Base-by-base conservation (phyloP, 1,140 invertebrate species). In the Popillia japonica region DNA sequence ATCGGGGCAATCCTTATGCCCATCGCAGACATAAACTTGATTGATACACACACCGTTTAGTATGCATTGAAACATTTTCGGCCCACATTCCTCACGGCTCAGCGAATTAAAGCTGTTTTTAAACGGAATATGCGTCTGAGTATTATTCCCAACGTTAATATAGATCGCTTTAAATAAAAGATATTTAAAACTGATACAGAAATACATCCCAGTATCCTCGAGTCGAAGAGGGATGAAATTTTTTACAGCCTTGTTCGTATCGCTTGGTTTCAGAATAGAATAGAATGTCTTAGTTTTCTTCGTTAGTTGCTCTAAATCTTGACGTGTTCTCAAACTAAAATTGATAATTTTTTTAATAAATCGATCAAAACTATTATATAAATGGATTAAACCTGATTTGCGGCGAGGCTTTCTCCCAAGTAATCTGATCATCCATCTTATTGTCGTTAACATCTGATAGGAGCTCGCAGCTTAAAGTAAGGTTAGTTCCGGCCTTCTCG, bases 21-120 rank as follows among this genome's bases (percentile, higher is more conserved):
- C 91, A 84, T 94, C 92, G 85, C 93, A 94, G 4, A 90, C 87
- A 85, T 90, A 93, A 77, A 88, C 87, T n/a, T 85, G 83, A 59
- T 87, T 87, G 48, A 93, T 92, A 84, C 92, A 93, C 44, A 87
- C 83, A 4, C 88, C 89, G 78, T 81, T 83, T 3, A 81, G 77
- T n/a, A 78, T 61, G 78, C 84, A 86, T 76, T 83, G 80, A 74
- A 86, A 86, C 83, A 86, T 85, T 9, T 82, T 76, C 27, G 82
- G 80, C 75, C 80, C 84, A 68, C 85, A 86, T 75, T 78, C 61
- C 73, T 22, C 40, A 3, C 10, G 22, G 3, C 27, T 68, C 11
- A 20, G 34, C 17, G 40, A 75, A 42, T 68, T 68, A 22, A 68
- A 68, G 61, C 61, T 34, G 22, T 34, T 11, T 40, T 44, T 27